phyloP scores from a whole-genome alignment of 1,140 invertebrate genomes.

The Scaptodrosophila lebanonensis region DNA sequence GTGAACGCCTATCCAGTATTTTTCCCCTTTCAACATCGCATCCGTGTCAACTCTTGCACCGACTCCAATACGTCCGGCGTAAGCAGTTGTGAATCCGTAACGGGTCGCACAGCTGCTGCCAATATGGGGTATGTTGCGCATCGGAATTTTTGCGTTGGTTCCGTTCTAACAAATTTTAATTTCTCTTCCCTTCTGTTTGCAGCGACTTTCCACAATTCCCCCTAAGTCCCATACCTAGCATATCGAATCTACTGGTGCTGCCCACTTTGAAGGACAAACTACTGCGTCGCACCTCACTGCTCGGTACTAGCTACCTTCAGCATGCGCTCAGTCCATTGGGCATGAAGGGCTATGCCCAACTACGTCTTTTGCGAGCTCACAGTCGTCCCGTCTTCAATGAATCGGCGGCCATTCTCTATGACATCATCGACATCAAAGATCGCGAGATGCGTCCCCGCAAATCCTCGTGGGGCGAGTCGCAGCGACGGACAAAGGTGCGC shows the following conservation, averaged over 20 bases:
- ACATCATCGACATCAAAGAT: constrained; percentile 59
- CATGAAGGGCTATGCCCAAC: constrained; percentile 88
- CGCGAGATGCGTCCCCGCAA: constrained; percentile 49
- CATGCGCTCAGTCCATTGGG: constrained; percentile 81
- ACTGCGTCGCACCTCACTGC: constrained; percentile 55
- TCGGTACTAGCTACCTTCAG: constrained; percentile 42
- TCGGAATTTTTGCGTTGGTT: constrained; percentile 1
- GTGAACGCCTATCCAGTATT: constrained; percentile 11
- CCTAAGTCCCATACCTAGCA: constrained; percentile 89
- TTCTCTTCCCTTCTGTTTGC: constrained; percentile 54
- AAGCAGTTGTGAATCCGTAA: constrained; percentile 86
- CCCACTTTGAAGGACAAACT: constrained; percentile 48
- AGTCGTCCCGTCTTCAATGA: constrained; percentile 78
- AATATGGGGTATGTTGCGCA: constrained; percentile 18
- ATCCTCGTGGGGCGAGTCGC: constrained; percentile 55
- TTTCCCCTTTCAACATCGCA: constrained; percentile 56
- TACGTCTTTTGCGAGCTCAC: constrained; percentile 84
- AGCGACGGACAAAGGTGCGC: constrained; percentile 57
- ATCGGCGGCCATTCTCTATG: constrained; percentile 60
- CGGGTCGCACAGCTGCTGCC: constrained; percentile 68
- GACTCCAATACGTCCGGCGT: constrained; percentile 88
- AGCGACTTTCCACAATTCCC: constrained; percentile 83
- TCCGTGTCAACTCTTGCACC: constrained; percentile 79
- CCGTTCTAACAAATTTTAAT: too few species aligned
- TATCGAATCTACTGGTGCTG: constrained; percentile 80